These are phyloP conservation scores for Calidris pygmaea DNA, from an alignment of 2,113 vertebrate genomes.

Conservation along the genomic window DNA sequence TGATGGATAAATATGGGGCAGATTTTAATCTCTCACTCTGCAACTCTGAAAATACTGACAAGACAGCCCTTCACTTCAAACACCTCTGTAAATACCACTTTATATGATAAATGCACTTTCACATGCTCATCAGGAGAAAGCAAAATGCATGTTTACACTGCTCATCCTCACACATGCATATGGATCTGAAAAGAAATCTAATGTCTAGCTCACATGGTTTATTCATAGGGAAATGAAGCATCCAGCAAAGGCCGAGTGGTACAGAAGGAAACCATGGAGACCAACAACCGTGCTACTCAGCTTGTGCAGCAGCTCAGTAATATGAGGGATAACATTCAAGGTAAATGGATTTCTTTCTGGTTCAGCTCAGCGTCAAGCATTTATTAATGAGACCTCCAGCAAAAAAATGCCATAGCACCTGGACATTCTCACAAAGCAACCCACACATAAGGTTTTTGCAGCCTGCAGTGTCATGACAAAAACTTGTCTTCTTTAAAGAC, in stretches of 20 bases:
- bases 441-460: not conserved
- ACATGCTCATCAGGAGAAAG: not conserved
- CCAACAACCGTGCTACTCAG: conserved; percentile 75
- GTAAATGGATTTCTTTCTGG: conserved; percentile 67
- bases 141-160: conserved; percentile 29
- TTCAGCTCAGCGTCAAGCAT: not conserved
- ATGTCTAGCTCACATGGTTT: conserved; percentile 61
- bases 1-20: not conserved
- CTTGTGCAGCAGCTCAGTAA: conserved; percentile 79
- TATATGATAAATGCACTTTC: conserved; percentile 15
- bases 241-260: conserved; percentile 70
- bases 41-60: not conserved
- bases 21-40: conserved; percentile 19
- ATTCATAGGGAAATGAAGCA: conserved; percentile 79
- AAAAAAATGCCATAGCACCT: not conserved
- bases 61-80: not conserved
- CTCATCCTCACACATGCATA: not conserved
- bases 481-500: not conserved
- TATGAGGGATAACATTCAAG: conserved; percentile 84
- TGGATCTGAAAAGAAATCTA: conserved; percentile 39
- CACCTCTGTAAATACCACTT: conserved; percentile 25
- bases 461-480: not conserved
- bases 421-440: not conserved
- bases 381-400: not conserved
- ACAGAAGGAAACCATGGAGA: conserved; percentile 79